Conservation (phyloP, 2,797 vertebrate genomes). For the Argentina silus region DNA sequence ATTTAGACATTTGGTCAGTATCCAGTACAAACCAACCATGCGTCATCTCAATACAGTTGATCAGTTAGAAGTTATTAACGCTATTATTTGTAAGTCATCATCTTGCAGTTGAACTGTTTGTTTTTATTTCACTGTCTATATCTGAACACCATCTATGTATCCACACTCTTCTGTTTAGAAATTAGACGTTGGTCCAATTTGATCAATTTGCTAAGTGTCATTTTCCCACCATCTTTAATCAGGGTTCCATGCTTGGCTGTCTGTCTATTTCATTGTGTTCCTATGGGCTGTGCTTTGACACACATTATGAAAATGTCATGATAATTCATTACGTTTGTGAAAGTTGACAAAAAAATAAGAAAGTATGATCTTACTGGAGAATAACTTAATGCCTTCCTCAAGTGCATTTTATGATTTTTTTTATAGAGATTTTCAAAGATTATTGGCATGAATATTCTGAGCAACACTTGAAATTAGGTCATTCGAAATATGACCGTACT, state of each 20-base stretch:
- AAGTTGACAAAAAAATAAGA: conserved; percentile 25
- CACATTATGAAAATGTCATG: not conserved
- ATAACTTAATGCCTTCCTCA: conserved; percentile 71
- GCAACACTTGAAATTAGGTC: conserved; percentile 72
- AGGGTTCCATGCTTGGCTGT: conserved; percentile 53
- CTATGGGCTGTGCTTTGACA: not conserved
- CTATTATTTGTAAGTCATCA: not conserved
- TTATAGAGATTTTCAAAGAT: conserved; percentile 64
- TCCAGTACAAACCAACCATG: conserved; percentile 39
- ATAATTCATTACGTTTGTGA: conserved; percentile 62
- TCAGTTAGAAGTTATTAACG: not conserved
- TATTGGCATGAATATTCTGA: conserved; percentile 69
- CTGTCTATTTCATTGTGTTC: not conserved
- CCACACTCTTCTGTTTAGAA: conserved; percentile 36
- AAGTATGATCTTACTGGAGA: not conserved
- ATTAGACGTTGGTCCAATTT: conserved; percentile 33
- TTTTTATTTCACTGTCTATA: conserved; percentile 19
- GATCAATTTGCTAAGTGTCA: conserved; percentile 29
- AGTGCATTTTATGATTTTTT: conserved; percentile 76
- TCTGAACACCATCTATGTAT: not conserved
- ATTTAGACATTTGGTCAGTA: not conserved
- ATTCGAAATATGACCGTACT: conserved; percentile 57
- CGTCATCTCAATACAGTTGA: conserved; percentile 32
- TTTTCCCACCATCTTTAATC: conserved; percentile 55
- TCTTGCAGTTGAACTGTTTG: conserved; percentile 29